A percentile compares a stretch with the other conserved stretches of the same genome.
Conservation (phyloP, 2,797 vertebrate species). For the Molossus molossus region DNA sequence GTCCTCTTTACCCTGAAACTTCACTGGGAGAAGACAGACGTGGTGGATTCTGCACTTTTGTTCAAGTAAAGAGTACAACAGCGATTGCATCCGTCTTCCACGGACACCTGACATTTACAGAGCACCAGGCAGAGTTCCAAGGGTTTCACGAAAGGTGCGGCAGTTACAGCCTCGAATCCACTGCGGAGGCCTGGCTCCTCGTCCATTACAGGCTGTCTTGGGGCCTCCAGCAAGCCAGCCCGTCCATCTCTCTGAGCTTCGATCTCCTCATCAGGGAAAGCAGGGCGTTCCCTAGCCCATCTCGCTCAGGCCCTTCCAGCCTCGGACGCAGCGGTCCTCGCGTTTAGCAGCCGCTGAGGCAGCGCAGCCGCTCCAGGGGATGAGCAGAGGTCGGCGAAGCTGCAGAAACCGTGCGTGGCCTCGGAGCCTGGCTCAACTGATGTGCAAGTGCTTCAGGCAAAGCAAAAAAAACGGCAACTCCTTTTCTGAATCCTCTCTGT, state of each 20-base stretch:
- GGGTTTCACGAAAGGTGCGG: background rate
- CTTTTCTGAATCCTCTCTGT: slow-evolving; percentile 36
- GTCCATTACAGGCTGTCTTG: background rate
- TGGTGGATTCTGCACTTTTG: background rate
- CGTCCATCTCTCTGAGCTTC: background rate
- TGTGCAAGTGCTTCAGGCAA: slow-evolving; percentile 17
- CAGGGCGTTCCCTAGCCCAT: background rate
- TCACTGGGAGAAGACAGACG: background rate
- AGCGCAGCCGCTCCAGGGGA: background rate
- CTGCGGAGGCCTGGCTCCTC: background rate
- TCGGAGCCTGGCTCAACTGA: background rate
- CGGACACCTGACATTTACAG: background rate
- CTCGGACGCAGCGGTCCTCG: background rate
- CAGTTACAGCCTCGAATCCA: background rate
- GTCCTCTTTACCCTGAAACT: background rate
- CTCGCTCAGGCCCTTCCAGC: background rate
- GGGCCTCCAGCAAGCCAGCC: background rate
- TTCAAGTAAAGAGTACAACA: background rate
- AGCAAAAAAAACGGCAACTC: slow-evolving; percentile 52
- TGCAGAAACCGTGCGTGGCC: background rate
- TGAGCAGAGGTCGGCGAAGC: background rate
- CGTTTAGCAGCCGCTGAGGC: background rate
- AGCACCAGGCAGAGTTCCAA: background rate
- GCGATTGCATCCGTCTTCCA: background rate
- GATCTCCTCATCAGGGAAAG: background rate